phyloP scores from a whole-genome alignment of 2,888 invertebrate species.

The Liopterus haemorrhoidalis region DNA sequence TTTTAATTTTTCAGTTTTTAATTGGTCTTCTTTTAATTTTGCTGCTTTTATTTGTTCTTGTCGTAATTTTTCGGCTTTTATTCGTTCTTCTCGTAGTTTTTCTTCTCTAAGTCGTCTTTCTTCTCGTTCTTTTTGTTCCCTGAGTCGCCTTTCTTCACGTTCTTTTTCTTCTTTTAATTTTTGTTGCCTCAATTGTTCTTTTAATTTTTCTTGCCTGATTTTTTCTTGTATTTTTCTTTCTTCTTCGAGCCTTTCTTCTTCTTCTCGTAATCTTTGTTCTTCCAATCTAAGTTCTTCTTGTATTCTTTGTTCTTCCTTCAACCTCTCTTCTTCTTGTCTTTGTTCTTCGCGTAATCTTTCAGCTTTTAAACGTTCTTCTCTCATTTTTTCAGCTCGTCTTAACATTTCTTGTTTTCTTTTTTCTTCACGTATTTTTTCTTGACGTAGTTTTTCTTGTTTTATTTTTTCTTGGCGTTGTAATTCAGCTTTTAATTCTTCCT shows the following conservation, averaged over 20 bases:
- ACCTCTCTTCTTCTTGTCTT: conserved; percentile 14
- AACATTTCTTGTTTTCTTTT: conserved; percentile 4
- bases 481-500: conserved; percentile 1
- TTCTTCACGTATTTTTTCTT: conserved; percentile 3
- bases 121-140: not conserved
- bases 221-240: conserved; percentile 16
- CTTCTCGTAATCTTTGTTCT: conserved; percentile 8
- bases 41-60: too few relatives aligned
- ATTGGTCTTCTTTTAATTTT: too few relatives aligned
- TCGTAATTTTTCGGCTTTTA: too few relatives aligned
- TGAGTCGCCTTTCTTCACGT: not conserved
- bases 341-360: conserved; percentile 1
- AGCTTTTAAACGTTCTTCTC: not conserved
- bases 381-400: conserved; percentile 8
- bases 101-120: too few relatives aligned
- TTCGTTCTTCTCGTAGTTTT: too few relatives aligned
- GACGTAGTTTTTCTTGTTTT: conserved; percentile 7
- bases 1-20: too few relatives aligned
- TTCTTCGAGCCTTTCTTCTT: conserved; percentile 17
- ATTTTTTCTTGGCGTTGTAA: not conserved
- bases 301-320: conserved; percentile 15
- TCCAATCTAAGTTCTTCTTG: conserved; percentile 16
- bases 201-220: conserved; percentile 7
- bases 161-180: not conserved
- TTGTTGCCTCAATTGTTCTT: conserved; percentile 11